Evolutionary conservation across 2,888 invertebrate species (phyloP), one percentile per base, ranked within the genome.

Genomic region (Cheilosia scutellata): DNA sequence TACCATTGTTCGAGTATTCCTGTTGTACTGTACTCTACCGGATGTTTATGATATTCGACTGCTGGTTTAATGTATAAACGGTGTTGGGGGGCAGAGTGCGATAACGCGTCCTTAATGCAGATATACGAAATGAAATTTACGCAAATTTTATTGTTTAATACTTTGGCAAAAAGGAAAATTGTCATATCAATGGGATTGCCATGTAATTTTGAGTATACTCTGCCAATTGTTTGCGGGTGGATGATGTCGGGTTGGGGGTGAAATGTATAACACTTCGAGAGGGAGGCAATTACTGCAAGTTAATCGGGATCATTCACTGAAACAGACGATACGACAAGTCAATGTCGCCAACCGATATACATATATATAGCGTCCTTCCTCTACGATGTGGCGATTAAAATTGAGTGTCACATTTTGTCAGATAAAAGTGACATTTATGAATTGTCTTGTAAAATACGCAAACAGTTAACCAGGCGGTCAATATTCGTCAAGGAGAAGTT

Each of bases 31-130:
- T 55, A 11, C 49, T 63, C 68, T 53, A 16, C 55, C 72, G 77
- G 63, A 83, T 78, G 60, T 78, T 83, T 83, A 83, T 74, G 76
- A 68, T 68, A 76, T 68, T 68, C 63, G 58, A 47, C 37, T 47
- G 13, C 27, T 25, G 42, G 25, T 51, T 33, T 40, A 42, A 29
- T 40, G 5, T 4, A 7, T 9, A 11, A 37, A 40, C 13, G 37
- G 16, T 20, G 5, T 31, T 11, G n/a, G 16, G 42, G 44, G 20
- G 60, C 44, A 20, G 27, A 5, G 55, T 70, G 70, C 44, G 31
- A 53, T 31, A 33, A 16, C 49, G 25, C 5, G 66, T 66, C 66
- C 72, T 66, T 80, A 74, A 74, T 65, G 42, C 65, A 66, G 44
- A 66, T 58, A 16, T 49, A 42, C 53, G 51, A 53, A 72, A 71